Conservation (phyloP, 2,797 vertebrate species). For the Halcyon chelicuti region DNA sequence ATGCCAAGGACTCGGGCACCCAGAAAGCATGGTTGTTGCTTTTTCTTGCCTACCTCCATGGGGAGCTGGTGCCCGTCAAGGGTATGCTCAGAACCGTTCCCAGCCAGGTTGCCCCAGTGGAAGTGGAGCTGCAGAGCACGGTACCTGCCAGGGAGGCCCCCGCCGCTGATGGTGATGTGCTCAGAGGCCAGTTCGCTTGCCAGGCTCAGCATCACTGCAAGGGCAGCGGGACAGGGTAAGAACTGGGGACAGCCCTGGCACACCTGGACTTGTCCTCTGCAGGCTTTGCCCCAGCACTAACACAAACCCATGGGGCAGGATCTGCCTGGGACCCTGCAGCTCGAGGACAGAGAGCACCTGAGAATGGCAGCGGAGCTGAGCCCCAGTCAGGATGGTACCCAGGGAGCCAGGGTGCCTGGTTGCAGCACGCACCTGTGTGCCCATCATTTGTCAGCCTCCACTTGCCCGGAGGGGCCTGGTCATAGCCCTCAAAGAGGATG, state of each 20-base stretch:
- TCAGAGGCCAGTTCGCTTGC: slow-evolving; percentile 49
- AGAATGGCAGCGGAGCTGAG: rapidly evolving
- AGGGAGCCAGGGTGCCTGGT: rapidly evolving
- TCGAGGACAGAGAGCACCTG: rapidly evolving
- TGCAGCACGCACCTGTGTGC: slow-evolving; percentile 80
- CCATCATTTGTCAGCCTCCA: slow-evolving; percentile 87
- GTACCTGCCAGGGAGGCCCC: slow-evolving; percentile 83
- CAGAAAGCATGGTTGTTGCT: rapidly evolving
- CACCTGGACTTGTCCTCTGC: background rate
- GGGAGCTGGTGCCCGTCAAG: slow-evolving; percentile 79
- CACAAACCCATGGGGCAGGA: rapidly evolving
- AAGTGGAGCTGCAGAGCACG: slow-evolving; percentile 86
- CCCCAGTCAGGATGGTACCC: rapidly evolving
- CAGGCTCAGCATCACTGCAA: slow-evolving; percentile 82
- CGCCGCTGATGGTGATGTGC: slow-evolving; percentile 81
- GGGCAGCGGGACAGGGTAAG: background rate
- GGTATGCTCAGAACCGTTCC: slow-evolving; percentile 88
- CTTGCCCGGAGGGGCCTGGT: slow-evolving; percentile 78
- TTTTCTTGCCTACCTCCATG: slow-evolving; percentile 81
- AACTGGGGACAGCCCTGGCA: background rate
- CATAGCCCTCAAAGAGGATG: slow-evolving; percentile 83
- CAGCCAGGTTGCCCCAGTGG: slow-evolving; percentile 84
- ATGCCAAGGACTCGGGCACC: background rate
- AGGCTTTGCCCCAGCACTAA: background rate
- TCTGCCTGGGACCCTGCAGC: background rate